These are phyloP conservation scores for Samia ricini DNA, from an alignment of 1,140 invertebrate genomes.

Conservation along the genomic window DNA sequence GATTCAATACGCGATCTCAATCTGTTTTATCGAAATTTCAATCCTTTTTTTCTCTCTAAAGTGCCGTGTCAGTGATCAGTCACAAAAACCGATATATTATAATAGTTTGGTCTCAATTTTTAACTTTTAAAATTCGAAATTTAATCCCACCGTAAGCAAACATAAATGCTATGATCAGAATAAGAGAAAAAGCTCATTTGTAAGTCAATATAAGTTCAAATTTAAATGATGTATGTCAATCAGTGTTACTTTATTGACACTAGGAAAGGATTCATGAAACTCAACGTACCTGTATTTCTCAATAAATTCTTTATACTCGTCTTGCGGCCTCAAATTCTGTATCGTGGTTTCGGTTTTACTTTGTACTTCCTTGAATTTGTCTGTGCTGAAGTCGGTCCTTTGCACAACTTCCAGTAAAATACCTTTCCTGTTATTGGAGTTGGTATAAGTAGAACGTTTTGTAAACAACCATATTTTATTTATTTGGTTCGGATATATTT, in stretches of 20 bases:
- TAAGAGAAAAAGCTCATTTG: too few species aligned
- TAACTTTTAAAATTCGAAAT: too few species aligned
- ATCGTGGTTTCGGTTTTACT: constrained; percentile 83
- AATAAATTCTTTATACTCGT: constrained; percentile 90
- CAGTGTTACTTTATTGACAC: neutral
- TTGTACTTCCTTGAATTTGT: constrained; percentile 87
- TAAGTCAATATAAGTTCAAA: neutral
- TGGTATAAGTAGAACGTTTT: neutral
- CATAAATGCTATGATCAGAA: too few species aligned
- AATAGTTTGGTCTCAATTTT: too few species aligned
- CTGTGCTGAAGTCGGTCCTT: constrained; percentile 85
- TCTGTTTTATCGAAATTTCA: too few species aligned
- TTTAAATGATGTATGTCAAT: neutral
- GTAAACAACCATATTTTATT: neutral
- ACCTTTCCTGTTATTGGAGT: constrained; percentile 79
- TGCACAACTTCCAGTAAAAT: constrained; percentile 86
- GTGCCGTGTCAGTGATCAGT: too few species aligned
- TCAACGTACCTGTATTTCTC: constrained; percentile 88
- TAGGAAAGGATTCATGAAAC: neutral
- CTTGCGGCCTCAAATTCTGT: constrained; percentile 85
- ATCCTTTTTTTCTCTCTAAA: too few species aligned
- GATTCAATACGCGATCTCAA: too few species aligned
- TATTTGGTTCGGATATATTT: too few species aligned
- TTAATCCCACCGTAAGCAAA: too few species aligned
- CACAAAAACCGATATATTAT: too few species aligned